These are phyloP conservation scores for Actinia equina DNA, from an alignment of 64 coral and sea anemone genomes.

Conservation along the genomic window DNA sequence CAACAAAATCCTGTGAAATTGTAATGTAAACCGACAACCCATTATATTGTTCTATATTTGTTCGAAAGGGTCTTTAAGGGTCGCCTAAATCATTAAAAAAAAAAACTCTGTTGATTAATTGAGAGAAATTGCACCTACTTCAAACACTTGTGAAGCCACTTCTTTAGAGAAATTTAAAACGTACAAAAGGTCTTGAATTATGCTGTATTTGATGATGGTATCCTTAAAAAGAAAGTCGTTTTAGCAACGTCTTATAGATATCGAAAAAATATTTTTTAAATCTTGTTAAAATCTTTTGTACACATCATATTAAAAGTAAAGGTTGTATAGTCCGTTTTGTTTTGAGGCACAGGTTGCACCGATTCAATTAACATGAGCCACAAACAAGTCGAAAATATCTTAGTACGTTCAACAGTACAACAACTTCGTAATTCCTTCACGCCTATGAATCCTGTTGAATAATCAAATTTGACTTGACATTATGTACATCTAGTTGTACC, in stretches of 20 bases:
- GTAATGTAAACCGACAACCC: background rate
- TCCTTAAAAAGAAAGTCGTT: too few relatives aligned
- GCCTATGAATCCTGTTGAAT: background rate
- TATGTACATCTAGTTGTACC: background rate
- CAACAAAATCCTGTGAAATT: background rate
- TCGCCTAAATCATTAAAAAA: background rate
- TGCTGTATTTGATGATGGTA: background rate
- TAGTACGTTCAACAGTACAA: background rate
- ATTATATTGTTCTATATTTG: background rate
- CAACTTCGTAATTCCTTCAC: background rate
- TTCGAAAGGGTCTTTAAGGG: background rate
- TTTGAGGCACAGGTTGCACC: background rate
- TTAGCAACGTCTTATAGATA: too few relatives aligned
- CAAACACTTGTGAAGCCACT: background rate
- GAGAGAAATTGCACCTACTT: constrained; percentile 4
- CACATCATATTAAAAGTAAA: too few relatives aligned
- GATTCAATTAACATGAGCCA: background rate
- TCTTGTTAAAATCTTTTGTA: too few relatives aligned
- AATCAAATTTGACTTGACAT: background rate
- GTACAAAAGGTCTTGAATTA: background rate
- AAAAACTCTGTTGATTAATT: background rate
- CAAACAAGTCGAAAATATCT: background rate
- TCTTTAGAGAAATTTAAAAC: background rate
- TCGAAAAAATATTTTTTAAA: too few relatives aligned
- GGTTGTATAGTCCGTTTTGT: background rate